These are phyloP conservation scores for Heteronetta atricapilla DNA, from an alignment of 2,113 vertebrate genomes.

Conservation along the genomic window DNA sequence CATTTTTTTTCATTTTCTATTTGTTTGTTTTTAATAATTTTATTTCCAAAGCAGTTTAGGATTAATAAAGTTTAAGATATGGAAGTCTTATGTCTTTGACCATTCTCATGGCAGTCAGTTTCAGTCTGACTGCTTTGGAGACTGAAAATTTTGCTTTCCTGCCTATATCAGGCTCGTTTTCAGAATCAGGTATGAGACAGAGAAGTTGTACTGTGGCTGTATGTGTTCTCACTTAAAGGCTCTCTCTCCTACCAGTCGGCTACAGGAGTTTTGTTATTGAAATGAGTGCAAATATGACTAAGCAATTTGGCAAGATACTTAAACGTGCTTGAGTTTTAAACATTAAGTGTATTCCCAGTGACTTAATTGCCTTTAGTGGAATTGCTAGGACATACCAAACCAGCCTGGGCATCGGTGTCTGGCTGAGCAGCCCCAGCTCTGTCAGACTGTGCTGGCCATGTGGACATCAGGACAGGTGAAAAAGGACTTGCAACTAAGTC, in stretches of 20 bases:
- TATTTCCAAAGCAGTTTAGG: background rate
- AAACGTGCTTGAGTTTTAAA: background rate
- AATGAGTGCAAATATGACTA: background rate
- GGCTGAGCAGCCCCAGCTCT: background rate
- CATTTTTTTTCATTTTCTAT: background rate
- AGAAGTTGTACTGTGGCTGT: background rate
- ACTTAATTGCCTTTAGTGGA: background rate
- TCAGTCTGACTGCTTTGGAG: background rate
- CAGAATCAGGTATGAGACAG: background rate
- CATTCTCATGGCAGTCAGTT: background rate
- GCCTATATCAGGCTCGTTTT: slow-evolving; percentile 1
- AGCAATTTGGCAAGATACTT: background rate
- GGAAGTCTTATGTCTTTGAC: background rate
- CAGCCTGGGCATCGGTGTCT: background rate
- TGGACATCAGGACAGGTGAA: background rate
- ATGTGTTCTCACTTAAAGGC: background rate
- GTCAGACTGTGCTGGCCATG: background rate
- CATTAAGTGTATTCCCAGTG: background rate
- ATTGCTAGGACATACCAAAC: background rate
- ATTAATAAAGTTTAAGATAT: background rate
- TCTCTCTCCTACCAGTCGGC: background rate
- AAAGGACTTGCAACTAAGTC: background rate
- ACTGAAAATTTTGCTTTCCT: background rate
- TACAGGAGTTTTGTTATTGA: background rate
- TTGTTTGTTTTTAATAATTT: slow-evolving; percentile 29